Evolutionary conservation across 2,888 invertebrate species (phyloP).

Genomic region (Eristalis arbustorum): DNA sequence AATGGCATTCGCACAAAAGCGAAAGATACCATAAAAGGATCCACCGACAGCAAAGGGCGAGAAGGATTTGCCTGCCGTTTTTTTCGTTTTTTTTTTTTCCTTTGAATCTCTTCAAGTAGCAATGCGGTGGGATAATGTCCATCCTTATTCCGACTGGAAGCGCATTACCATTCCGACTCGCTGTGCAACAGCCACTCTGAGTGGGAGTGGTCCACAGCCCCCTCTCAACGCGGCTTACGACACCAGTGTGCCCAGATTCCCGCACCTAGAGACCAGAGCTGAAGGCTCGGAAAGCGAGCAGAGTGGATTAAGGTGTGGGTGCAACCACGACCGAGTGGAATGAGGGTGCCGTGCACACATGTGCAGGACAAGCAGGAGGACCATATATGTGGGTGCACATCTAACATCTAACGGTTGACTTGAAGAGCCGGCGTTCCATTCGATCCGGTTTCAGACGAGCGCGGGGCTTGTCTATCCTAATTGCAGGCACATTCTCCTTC

Average conservation of each 20-base stretch:
- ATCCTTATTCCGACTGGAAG: conserved; percentile 28
- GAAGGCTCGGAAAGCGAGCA: not conserved
- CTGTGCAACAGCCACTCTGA: not conserved
- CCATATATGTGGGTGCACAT: not conserved
- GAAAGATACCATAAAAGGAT: not conserved
- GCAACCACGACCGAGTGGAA: not conserved
- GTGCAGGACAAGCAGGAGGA: not conserved
- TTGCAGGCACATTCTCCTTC: conserved; percentile 36
- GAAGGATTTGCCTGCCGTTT: not conserved
- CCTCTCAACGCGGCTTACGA: not conserved
- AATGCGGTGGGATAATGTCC: not conserved
- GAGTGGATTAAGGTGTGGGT: not conserved
- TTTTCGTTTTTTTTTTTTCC: not conserved
- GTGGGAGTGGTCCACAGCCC: not conserved
- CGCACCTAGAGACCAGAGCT: not conserved
- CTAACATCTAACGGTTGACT: not conserved
- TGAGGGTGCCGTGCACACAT: not conserved
- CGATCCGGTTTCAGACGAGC: conserved; percentile 3
- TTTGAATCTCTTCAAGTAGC: not conserved
- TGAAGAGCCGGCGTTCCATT: conserved; percentile 17
- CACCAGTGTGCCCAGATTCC: conserved; percentile 1
- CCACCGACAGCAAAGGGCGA: not conserved
- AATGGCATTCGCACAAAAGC: not conserved
- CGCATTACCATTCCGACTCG: conserved; percentile 23
- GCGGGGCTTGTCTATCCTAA: conserved; percentile 28